These are phyloP conservation scores for Bombus polaris DNA, from an alignment of 1,140 invertebrate species.

Conservation along the genomic window DNA sequence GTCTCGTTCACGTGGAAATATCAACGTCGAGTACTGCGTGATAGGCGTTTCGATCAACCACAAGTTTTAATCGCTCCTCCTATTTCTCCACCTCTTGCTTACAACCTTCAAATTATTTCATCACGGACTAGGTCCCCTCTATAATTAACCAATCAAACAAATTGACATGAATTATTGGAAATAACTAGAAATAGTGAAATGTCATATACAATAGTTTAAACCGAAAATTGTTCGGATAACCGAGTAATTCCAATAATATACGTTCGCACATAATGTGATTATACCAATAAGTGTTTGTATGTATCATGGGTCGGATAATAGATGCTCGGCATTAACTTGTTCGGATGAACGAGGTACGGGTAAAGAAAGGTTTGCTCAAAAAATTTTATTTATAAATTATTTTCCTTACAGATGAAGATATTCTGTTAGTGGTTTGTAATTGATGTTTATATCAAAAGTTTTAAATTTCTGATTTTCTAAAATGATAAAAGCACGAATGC, in stretches of 20 bases:
- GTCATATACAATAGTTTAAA: no score
- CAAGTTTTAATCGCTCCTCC: not conserved
- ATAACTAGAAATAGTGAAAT: not conserved
- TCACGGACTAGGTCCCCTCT: not conserved
- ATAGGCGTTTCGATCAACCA: constrained; percentile 14
- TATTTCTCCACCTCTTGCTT: constrained; percentile 5
- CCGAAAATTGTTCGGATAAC: no score
- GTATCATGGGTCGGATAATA: no score
- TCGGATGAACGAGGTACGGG: no score
- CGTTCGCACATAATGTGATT: no score
- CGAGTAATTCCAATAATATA: no score
- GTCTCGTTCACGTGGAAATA: constrained; percentile 8
- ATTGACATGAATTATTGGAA: not conserved
- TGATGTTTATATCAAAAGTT: not conserved
- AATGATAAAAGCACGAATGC: not conserved
- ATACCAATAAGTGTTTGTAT: no score
- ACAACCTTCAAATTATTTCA: not conserved
- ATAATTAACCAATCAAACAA: not conserved
- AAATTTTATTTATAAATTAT: not conserved
- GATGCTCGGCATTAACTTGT: no score
- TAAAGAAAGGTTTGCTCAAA: no score
- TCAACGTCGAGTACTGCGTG: not conserved
- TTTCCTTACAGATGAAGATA: not conserved
- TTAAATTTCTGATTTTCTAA: not conserved
- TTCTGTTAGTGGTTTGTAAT: not conserved